phyloP scores from a whole-genome alignment of 2,113 vertebrate species.

The Nyctibius bracteatus region DNA sequence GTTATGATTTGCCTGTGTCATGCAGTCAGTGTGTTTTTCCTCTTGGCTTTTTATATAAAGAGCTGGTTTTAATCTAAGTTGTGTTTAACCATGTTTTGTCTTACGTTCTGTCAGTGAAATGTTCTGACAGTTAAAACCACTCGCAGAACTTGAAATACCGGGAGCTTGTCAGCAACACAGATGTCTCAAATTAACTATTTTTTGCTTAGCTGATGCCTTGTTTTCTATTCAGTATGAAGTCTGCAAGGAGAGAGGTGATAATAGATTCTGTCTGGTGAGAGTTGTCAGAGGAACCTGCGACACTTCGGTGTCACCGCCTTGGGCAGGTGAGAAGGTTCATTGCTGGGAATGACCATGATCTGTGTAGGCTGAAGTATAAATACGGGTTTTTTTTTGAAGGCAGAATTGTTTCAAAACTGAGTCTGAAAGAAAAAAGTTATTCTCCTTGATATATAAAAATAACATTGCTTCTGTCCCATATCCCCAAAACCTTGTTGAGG shows the following conservation, averaged over 20 bases:
- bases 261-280: neutral
- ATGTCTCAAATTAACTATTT: neutral
- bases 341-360: neutral
- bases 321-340: neutral
- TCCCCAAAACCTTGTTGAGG: neutral
- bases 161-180: neutral
- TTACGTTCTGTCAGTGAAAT: rapidly evolving
- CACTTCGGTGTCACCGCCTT: neutral
- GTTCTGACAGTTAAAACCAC: neutral
- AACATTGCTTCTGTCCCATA: neutral
- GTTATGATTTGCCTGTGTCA: neutral
- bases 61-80: neutral
- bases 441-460: neutral
- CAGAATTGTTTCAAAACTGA: neutral
- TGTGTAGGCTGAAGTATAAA: neutral
- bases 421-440: neutral
- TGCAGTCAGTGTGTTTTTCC: slow-evolving; percentile 26
- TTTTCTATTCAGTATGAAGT: neutral
- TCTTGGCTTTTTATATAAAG: slow-evolving; percentile 37
- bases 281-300: rapidly evolving
- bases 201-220: neutral
- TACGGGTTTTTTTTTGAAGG: neutral
- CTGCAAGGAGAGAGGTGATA: neutral
- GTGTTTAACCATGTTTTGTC: neutral
- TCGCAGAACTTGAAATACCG: neutral